Evolutionary conservation across 2,888 invertebrate species (phyloP), one percentile per base, ranked within the genome.

Genomic region (Tineola bisselliella): DNA sequence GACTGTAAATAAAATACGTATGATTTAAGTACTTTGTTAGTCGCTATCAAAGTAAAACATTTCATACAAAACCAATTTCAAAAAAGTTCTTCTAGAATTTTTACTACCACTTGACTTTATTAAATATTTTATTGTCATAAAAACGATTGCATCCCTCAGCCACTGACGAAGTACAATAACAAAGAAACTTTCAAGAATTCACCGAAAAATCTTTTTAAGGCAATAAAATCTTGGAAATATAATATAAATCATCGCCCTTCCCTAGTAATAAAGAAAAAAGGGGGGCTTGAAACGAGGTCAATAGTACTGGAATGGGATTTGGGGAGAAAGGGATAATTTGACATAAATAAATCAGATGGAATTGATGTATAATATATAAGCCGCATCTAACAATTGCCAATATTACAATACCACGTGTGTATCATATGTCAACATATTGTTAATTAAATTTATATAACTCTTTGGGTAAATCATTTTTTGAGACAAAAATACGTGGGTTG

Each of bases 211-310:
- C 19, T 56, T 56, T 30, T 33, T 30, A 66, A 62, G 70, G 76
- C 77, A 82, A 81, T 84, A 83, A 81, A 81, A 81, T 69, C 76
- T 76, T 73, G 75, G 73, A 73, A 71, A 74, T 75, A 78, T 80
- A 79, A 77, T 78, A 81, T 83, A 82, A 84, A 84, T 82, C 82
- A 82, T 82, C 74, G 72, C 74, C 73, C 76, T 77, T 69, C 70
- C 70, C 68, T 68, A 67, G 75, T 75, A 76, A 80, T 79, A 82
- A 81, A 82, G 79, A 75, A 77, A 75, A 64, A 75, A 75, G 71
- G 71, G 13, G 56, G 70, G 73, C 76, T 77, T 71, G 74, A 69
- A 80, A 76, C 69, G 71, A 75, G 78, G 80, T 77, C 81, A 79
- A 79, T 75, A 67, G 76, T 73, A 52, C 19, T n/a, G 19, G 44